Evolutionary conservation across 1,140 invertebrate genomes (phyloP), one percentile per base, ranked within the genome.

Genomic region (Neocloeon triangulifer): DNA sequence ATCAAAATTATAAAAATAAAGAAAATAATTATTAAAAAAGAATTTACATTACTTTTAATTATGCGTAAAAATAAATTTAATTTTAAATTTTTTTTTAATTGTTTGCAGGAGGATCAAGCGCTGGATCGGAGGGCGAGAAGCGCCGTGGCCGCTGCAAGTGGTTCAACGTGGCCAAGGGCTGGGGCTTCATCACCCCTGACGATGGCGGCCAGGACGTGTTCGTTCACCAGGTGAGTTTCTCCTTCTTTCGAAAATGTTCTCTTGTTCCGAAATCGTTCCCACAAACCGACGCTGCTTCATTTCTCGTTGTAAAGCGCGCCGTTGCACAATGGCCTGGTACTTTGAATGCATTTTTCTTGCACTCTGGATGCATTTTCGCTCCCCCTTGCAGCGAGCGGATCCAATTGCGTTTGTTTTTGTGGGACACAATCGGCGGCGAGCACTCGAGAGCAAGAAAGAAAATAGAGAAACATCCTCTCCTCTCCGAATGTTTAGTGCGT

Each of bases 81-180:
- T n/a, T n/a, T n/a, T n/a, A n/a, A n/a, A n/a, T n/a, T n/a, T n/a
- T n/a, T n/a, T n/a, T n/a, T n/a, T n/a, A n/a, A n/a, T n/a, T n/a
- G n/a, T n/a, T n/a, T n/a, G n/a, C n/a, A n/a, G n/a, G n/a, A n/a
- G n/a, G n/a, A n/a, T n/a, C n/a, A n/a, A n/a, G n/a, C n/a, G n/a
- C n/a, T n/a, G n/a, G n/a, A n/a, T n/a, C n/a, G n/a, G n/a, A 26
- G 17, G 25, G 30, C 5, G 64, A 58, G 33, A 58, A 62, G 33
- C 60, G 74, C 33, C 62, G 64, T 46, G 81, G 81, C 19, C 66
- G 66, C 48, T 84, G 78, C 61, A 89, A 89, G 60, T 89, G 81
- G 81, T 89, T 86, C 52, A 88, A 89, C 48, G 80, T 85, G 25
- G 77, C 75, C 37, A 86, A 88, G 55, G 81, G 81, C 12, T 89